phyloP scores from a whole-genome alignment of 2,888 invertebrate species.

The Lithophane ornitopus region DNA sequence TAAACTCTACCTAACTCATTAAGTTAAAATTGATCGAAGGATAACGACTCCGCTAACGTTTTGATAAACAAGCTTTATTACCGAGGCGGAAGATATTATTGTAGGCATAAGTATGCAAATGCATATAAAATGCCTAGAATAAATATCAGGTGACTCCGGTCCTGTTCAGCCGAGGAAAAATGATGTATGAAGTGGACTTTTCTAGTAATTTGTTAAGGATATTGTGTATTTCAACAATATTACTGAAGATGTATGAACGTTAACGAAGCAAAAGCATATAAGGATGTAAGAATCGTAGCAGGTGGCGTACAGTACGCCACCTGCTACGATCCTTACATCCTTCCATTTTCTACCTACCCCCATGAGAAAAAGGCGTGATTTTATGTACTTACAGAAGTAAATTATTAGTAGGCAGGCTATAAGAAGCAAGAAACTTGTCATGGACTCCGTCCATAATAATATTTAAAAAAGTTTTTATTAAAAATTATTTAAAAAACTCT shows the following conservation, averaged over 20 bases:
- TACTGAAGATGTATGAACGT: background rate
- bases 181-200: conserved; percentile 21
- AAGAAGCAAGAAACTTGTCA: background rate
- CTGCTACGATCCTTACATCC: no score
- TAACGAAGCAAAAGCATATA: no score
- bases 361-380: no score
- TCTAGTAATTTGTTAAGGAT: conserved; percentile 10
- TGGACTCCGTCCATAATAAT: background rate
- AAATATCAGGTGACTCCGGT: conserved; percentile 36
- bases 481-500: background rate
- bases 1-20: conserved; percentile 30
- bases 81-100: conserved; percentile 59
- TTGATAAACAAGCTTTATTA: conserved; percentile 55
- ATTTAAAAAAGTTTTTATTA: background rate
- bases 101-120: conserved; percentile 56
- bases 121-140: conserved; percentile 47
- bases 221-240: background rate
- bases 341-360: no score
- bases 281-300: no score
- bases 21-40: conserved; percentile 56
- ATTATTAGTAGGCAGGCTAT: background rate
- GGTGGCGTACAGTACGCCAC: no score
- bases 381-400: background rate
- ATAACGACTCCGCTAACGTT: conserved; percentile 48
- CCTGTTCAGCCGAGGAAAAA: conserved; percentile 22